Evolutionary conservation across 2,888 invertebrate genomes (phyloP).

Genomic region (Automeris io): DNA sequence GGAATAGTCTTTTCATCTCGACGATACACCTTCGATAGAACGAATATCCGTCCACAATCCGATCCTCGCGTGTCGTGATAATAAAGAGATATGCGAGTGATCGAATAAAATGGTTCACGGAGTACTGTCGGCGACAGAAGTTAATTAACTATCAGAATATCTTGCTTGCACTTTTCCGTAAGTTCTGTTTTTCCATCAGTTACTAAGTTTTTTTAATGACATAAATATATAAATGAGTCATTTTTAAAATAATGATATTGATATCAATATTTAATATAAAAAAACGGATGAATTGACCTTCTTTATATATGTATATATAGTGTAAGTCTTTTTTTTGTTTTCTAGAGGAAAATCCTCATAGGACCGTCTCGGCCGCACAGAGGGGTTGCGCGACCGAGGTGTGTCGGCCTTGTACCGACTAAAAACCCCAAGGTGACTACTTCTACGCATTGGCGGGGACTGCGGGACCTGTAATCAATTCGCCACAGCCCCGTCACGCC

Average conservation of each 20-base stretch:
- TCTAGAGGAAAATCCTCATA: no score
- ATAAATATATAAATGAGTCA: neutral
- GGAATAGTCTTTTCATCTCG: neutral
- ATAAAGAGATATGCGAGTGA: slow-evolving; percentile 51
- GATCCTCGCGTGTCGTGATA: slow-evolving; percentile 31
- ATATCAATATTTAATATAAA: neutral
- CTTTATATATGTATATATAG: neutral
- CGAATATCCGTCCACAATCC: slow-evolving; percentile 25
- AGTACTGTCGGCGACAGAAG: slow-evolving; percentile 18
- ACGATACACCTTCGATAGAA: slow-evolving; percentile 11
- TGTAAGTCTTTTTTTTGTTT: neutral
- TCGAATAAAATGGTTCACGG: slow-evolving; percentile 51
- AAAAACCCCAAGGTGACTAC: no score
- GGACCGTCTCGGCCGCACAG: no score
- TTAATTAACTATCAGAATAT: neutral
- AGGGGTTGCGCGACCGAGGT: no score
- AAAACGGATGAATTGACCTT: no score
- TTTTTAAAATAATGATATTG: neutral
- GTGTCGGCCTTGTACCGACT: no score
- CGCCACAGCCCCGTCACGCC: no score
- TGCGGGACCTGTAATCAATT: no score
- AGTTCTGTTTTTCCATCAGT: no score
- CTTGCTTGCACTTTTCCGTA: no score
- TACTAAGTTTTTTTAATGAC: no score
- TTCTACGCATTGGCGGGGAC: no score